Evolutionary conservation across 2,113 vertebrate genomes (phyloP).

Genomic region (Chunga burmeisteri): DNA sequence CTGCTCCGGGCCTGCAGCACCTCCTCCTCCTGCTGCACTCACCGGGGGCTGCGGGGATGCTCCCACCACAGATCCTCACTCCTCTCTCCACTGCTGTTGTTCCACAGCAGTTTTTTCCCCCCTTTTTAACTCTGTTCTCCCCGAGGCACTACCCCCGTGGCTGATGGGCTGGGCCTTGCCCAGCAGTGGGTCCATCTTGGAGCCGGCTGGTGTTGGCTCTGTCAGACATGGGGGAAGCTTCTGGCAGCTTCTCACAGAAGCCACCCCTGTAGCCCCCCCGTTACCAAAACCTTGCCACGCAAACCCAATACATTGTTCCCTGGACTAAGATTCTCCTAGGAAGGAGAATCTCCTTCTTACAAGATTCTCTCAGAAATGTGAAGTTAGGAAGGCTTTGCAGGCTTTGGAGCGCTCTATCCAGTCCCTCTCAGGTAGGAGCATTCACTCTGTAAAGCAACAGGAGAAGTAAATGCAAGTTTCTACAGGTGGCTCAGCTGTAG

Average conservation of each 20-base stretch:
- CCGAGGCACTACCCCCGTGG: too few relatives aligned
- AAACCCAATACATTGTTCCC: neutral
- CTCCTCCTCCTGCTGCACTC: neutral
- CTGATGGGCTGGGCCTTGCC: too few relatives aligned
- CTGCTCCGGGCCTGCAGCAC: neutral
- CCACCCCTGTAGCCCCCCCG: too few relatives aligned
- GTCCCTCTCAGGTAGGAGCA: neutral
- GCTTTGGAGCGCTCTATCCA: neutral
- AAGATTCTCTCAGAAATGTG: neutral
- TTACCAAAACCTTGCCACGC: too few relatives aligned
- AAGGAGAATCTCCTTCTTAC: neutral
- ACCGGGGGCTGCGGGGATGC: too few relatives aligned
- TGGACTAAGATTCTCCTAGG: neutral
- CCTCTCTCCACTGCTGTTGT: neutral
- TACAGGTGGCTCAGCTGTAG: neutral
- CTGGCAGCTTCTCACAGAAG: too few relatives aligned
- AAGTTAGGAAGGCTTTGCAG: neutral
- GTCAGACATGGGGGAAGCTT: too few relatives aligned
- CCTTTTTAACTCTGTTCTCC: too few relatives aligned
- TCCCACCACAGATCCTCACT: neutral
- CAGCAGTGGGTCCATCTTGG: too few relatives aligned
- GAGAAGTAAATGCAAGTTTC: neutral
- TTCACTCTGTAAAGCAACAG: neutral
- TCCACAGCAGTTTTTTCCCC: too few relatives aligned
- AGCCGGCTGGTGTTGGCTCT: too few relatives aligned